Percentiles rank a stretch among this genome's conserved stretches.
phyloP scores from a whole-genome alignment of 2,113 vertebrate species.

The Myotis brandtii region DNA sequence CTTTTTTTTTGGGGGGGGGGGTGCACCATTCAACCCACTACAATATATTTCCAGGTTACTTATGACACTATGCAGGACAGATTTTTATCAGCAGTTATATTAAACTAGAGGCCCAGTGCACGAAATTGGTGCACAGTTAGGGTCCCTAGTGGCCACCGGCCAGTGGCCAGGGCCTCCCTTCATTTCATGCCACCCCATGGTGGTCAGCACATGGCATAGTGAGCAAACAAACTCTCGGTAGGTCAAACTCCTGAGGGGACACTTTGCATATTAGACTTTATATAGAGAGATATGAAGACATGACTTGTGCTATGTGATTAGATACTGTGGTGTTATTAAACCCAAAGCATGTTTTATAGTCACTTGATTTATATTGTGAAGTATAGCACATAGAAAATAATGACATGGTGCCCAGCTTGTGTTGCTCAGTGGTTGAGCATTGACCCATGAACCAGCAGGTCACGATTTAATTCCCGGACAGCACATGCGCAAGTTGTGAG shows the following conservation, averaged over 20 bases:
- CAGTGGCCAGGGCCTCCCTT: too few relatives aligned
- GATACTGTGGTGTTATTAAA: constrained; percentile 12
- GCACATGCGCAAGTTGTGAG: too few relatives aligned
- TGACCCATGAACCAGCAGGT: too few relatives aligned
- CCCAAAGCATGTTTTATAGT: constrained; percentile 46
- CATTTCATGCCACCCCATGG: too few relatives aligned
- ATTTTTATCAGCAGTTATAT: constrained; percentile 54
- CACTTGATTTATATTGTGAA: constrained; percentile 35
- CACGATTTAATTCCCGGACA: too few relatives aligned
- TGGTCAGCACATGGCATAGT: too few relatives aligned
- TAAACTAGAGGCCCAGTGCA: not conserved
- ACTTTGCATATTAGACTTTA: too few relatives aligned
- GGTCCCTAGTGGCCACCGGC: too few relatives aligned
- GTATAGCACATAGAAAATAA: constrained; percentile 55
- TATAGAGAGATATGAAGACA: not conserved
- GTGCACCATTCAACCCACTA: not conserved
- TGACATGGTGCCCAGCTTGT: not conserved
- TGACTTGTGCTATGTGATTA: not conserved
- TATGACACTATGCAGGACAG: constrained; percentile 46
- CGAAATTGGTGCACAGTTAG: too few relatives aligned
- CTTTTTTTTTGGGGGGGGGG: not conserved
- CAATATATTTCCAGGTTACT: constrained; percentile 14
- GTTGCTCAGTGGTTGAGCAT: too few relatives aligned
- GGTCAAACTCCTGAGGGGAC: too few relatives aligned
- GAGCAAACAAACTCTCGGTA: too few relatives aligned